Conservation (phyloP, 2,797 vertebrate genomes). For the Morus bassanus region DNA sequence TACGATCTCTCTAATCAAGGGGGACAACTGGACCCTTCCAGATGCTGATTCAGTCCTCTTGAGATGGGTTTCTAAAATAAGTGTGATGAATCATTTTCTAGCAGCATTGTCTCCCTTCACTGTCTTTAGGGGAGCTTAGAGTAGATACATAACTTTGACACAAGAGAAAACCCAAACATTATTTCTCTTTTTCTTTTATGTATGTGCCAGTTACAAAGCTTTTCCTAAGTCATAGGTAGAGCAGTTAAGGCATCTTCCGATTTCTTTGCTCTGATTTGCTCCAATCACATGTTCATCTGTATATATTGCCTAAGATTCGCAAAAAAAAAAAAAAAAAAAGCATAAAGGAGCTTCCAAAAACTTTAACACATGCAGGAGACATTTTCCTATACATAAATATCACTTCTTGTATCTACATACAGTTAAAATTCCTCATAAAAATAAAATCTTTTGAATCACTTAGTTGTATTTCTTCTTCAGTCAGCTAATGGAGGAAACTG, state of each 20-base stretch:
- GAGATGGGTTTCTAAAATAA: conserved; percentile 9
- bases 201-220: background rate
- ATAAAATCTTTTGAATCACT: background rate
- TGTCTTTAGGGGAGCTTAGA: background rate
- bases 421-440: background rate
- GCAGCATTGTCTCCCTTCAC: background rate
- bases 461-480: background rate
- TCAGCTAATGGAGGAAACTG: background rate
- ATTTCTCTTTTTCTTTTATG: background rate
- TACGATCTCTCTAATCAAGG: background rate
- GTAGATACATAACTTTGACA: background rate
- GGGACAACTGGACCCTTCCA: background rate
- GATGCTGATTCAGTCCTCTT: background rate
- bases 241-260: background rate
- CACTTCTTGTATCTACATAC: background rate
- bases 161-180: background rate
- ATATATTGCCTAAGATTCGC: background rate
- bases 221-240: background rate
- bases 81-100: background rate
- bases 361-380: background rate
- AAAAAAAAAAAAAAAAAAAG: too few species aligned
- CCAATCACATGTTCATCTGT: background rate
- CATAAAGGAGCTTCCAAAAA: background rate
- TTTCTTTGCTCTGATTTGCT: background rate
- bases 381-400: background rate